These are phyloP conservation scores for Moxostoma hubbsi DNA, from an alignment of 2,797 vertebrate genomes.

Conservation along the genomic window DNA sequence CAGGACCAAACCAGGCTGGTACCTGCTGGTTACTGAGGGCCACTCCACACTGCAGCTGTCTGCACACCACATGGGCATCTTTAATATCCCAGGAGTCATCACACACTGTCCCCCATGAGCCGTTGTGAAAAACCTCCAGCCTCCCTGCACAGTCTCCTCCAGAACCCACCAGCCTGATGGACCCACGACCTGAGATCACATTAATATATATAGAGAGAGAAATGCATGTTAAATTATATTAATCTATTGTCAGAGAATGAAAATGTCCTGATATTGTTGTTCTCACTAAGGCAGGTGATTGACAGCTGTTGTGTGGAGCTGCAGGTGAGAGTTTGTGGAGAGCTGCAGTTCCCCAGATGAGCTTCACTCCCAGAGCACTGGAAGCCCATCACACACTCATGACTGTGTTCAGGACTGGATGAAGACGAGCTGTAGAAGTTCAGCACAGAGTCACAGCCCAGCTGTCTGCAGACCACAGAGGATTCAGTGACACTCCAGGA, in stretches of 20 bases:
- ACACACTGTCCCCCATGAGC: too few relatives aligned
- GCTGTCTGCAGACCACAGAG: constrained; percentile 71
- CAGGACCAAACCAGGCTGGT: too few relatives aligned
- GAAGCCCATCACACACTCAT: constrained; percentile 54
- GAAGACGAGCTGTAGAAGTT: constrained; percentile 47
- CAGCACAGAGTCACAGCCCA: constrained; percentile 65
- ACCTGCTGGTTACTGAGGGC: too few relatives aligned
- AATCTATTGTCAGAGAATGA: background rate
- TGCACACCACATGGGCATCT: too few relatives aligned
- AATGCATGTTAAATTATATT: too few relatives aligned
- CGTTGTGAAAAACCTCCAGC: too few relatives aligned
- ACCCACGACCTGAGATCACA: constrained; percentile 33
- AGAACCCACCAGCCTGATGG: too few relatives aligned
- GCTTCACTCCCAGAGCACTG: constrained; percentile 58
- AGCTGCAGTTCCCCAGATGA: constrained; percentile 54
- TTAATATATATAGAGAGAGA: background rate
- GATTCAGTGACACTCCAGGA: constrained; percentile 62
- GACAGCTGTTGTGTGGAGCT: constrained; percentile 35
- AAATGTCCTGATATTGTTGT: background rate
- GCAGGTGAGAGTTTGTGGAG: constrained; percentile 43
- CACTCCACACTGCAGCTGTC: too few relatives aligned
- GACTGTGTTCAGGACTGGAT: constrained; percentile 30
- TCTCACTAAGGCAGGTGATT: constrained; percentile 45
- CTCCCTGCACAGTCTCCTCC: too few relatives aligned
- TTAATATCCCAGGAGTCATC: too few relatives aligned